A percentile compares a stretch with the other conserved stretches of the same genome.
phyloP scores from a whole-genome alignment of 2,888 invertebrate genomes.

The Eristalinus aeneus region DNA sequence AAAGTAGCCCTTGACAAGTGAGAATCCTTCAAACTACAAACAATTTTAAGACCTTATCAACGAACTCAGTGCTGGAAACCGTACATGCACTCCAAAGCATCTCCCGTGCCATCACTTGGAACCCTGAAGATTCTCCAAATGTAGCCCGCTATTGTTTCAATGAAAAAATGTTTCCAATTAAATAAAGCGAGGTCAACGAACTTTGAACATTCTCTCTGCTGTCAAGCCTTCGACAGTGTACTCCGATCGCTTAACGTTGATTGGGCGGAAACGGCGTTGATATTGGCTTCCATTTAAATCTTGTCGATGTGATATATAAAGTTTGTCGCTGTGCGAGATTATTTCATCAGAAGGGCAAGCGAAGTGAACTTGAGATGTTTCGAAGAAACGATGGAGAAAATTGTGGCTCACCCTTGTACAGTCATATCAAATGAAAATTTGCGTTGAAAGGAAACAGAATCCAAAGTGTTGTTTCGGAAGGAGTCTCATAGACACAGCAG shows the following conservation, averaged over 20 bases:
- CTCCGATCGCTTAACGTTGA: neutral
- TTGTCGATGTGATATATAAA: neutral
- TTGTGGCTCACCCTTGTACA: neutral
- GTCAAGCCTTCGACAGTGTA: neutral
- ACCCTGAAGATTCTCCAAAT: too few relatives aligned
- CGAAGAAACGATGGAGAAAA: neutral
- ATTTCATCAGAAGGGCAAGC: neutral
- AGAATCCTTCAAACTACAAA: too few relatives aligned
- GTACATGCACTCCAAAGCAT: too few relatives aligned
- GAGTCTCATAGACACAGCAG: too few relatives aligned
- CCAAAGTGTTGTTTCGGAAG: too few relatives aligned
- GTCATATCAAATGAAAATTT: neutral
- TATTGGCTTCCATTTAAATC: neutral
- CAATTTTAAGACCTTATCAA: too few relatives aligned
- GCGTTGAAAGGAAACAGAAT: neutral
- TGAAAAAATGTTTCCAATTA: neutral
- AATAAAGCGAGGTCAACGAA: neutral
- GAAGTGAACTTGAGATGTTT: neutral
- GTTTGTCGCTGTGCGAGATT: neutral
- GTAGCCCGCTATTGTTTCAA: too few relatives aligned
- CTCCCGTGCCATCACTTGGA: neutral
- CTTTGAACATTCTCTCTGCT: neutral
- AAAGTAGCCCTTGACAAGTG: too few relatives aligned
- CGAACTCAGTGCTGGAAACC: too few relatives aligned
- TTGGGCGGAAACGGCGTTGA: neutral